phyloP scores from a whole-genome alignment of 2,888 invertebrate genomes.

The Oligia strigilis region DNA sequence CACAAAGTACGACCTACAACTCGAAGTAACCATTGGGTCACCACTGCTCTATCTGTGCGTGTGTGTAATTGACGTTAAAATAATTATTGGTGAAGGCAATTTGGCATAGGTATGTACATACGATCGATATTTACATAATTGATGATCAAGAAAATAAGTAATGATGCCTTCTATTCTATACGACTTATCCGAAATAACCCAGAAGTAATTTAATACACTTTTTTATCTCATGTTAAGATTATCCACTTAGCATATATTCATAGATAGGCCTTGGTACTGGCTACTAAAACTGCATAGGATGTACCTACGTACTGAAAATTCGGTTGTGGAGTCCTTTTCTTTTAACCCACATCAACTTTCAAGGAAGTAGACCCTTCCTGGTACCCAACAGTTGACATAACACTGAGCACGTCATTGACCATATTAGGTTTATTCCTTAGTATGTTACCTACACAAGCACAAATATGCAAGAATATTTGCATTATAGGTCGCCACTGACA shows the following conservation, averaged over 20 bases:
- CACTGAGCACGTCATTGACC: too few species aligned
- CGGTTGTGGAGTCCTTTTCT: neutral
- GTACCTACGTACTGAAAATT: neutral
- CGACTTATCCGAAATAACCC: neutral
- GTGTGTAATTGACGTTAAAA: neutral
- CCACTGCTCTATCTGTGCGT: neutral
- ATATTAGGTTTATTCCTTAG: neutral
- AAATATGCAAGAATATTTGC: slow-evolving; percentile 71
- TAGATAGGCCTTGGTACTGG: neutral
- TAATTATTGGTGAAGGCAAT: too few species aligned
- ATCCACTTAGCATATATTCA: neutral
- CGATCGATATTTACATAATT: neutral
- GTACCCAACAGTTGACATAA: neutral
- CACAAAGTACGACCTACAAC: neutral
- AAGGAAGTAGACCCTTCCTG: slow-evolving; percentile 18
- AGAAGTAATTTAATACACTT: neutral
- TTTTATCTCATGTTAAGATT: neutral
- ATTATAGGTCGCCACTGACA: slow-evolving; percentile 70
- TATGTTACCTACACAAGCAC: neutral
- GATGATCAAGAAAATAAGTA: neutral
- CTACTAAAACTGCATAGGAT: neutral
- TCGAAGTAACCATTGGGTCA: neutral
- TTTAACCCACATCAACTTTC: neutral
- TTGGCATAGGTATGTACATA: neutral
- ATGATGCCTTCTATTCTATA: neutral